Evolutionary conservation across 1,140 invertebrate genomes (phyloP).

Genomic region (Carcinoscorpius rotundicauda): DNA sequence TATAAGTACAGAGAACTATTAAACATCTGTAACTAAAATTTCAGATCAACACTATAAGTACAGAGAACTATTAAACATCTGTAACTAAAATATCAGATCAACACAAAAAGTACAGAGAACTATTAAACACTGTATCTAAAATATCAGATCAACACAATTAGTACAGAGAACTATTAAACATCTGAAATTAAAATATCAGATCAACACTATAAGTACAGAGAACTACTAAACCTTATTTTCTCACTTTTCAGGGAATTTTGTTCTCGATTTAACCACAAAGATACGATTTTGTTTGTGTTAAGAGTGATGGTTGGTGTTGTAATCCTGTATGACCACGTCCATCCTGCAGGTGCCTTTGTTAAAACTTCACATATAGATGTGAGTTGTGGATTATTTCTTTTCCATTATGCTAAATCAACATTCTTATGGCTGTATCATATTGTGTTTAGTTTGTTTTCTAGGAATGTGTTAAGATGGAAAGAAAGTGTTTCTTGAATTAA

Average conservation of each 20-base stretch:
- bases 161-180: too few relatives aligned
- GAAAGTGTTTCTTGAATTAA: neutral
- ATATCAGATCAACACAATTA: too few relatives aligned
- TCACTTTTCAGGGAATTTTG: slow-evolving; percentile 56
- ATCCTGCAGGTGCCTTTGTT: slow-evolving; percentile 82
- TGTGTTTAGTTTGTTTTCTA: too few relatives aligned
- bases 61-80: too few relatives aligned
- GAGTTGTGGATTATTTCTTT: slow-evolving; percentile 28
- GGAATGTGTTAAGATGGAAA: neutral
- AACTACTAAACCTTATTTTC: neutral
- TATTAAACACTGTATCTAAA: too few relatives aligned
- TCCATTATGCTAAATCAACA: neutral
- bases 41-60: too few relatives aligned
- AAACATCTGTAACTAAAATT: too few relatives aligned
- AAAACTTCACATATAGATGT: slow-evolving; percentile 81
- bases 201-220: too few relatives aligned
- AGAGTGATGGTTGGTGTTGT: slow-evolving; percentile 92
- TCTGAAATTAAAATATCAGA: too few relatives aligned
- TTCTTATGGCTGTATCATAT: neutral
- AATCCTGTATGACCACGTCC: slow-evolving; percentile 90
- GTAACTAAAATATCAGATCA: too few relatives aligned
- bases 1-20: too few relatives aligned
- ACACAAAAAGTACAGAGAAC: too few relatives aligned
- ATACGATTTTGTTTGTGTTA: slow-evolving; percentile 78
- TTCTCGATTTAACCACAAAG: slow-evolving; percentile 72